Evolutionary conservation across 2,888 invertebrate species (phyloP), one percentile per base, ranked within the genome.

Genomic region (Spilarctia lutea): DNA sequence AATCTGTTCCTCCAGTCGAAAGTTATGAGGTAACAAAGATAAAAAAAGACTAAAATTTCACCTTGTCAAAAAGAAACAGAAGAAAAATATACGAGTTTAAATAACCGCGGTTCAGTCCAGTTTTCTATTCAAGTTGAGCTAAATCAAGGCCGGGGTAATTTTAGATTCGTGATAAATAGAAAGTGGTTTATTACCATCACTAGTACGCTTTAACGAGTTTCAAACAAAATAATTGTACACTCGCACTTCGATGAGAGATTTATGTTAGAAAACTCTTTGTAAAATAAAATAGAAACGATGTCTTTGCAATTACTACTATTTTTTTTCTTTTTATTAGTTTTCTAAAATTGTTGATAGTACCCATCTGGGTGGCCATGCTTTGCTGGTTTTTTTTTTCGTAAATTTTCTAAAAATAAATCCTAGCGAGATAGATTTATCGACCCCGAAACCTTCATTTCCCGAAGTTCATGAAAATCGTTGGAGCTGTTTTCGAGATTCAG

Each of bases 91-190:
- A 30, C 7, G 30, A 18, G 63, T 18, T 30, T 30, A 18, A 30
- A 4, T 63, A 30, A 30, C 16, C 30, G 63, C 27, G 16, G 13
- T 60, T 60, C 60, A 60, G 60, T 60, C 60, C 30, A 60, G 56
- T 33, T 69, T 60, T 63, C 30, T 39, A 35, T 48, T 45, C 48
- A 65, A 71, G 45, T 72, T 35, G 48, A 71, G 39, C 63, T 72
- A 73, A 81, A 77, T 68, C 67, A 79, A 81, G 81, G 83, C 39
- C 74, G 66, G 73, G 60, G 13, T 80, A 71, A 68, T 74, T 73
- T 74, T 69, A 75, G 75, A 83, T 65, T 67, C 60, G 68, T 73
- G 70, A 75, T 75, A 83, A 74, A 76, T 75, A 75, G 73, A 56
- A 80, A 80, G 35, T 71, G 65, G 39, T 72, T 78, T 78, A 75